Base-by-base conservation (phyloP, 2,888 invertebrate species). In the Tenthredo amoena region DNA sequence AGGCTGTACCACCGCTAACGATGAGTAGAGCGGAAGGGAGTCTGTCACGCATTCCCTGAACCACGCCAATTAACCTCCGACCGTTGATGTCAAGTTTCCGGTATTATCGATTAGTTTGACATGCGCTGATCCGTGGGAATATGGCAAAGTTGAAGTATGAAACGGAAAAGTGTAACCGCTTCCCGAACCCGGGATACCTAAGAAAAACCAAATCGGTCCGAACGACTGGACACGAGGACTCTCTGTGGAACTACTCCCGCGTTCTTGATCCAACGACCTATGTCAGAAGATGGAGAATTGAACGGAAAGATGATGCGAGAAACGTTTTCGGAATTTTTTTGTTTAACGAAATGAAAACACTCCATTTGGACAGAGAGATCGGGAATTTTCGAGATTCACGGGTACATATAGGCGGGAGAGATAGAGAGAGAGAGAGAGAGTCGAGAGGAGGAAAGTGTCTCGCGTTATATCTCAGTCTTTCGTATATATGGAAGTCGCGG, bases 1-100 rank as follows among this genome's bases (percentile, higher is more conserved):
- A 50, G 18, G 40, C 9, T 47, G 47, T 47, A 9, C 31, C 50
- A 15, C 77, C 77, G 55, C 50, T 9, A 72, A 31, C 72, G 72
- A 40, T 72, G 26, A 76, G 74, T 47, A 76, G 47, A 76, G 31
- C 26, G 74, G 26, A 76, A 10, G 15, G 47, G 47, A 40, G 47
- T 21, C 43, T 47, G 40, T 21, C 74, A 76, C 21, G 10, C 74
- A 34, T 50, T 31, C 77, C 9, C 7, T 50, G 34, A 77, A 77
- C 34, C 77, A n/a, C n/a, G 77, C 50, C 34, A 77, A 55, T 77
- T 55, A 50, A 55, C 43, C 26, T 43, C 10, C 21, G 21, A 74
- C 3, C 47, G 34, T 31, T 7, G 34, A 77, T 77, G 31, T 50
- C 50, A 55, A 77, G 55, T 50, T 47, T n/a, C 34, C 31, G 34